Conservation (phyloP, 2,888 invertebrate genomes). For the Hirtodrosophila cameraria region DNA sequence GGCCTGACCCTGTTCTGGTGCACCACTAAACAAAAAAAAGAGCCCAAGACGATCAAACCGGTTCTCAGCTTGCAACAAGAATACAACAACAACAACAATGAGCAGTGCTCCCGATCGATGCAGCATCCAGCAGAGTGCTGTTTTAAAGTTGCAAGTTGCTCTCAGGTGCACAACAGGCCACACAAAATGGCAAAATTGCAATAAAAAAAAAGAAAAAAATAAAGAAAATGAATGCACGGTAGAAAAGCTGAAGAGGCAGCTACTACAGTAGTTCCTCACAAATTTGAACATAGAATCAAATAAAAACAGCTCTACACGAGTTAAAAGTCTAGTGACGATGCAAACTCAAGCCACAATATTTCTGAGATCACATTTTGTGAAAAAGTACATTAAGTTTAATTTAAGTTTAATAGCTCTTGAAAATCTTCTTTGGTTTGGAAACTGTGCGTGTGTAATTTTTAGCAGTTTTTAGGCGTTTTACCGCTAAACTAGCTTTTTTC, state of each 20-base stretch:
- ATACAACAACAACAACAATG: constrained; percentile 18
- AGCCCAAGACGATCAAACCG: constrained; percentile 51
- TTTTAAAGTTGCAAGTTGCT: constrained; percentile 36
- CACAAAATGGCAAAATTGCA: constrained; percentile 50
- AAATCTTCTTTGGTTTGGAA: no score
- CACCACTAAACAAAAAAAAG: constrained; percentile 45
- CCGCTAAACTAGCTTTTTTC: no score
- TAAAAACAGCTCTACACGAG: no score
- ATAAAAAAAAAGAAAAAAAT: constrained; percentile 29
- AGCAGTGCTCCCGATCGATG: constrained; percentile 27
- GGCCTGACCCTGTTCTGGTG: constrained; percentile 76
- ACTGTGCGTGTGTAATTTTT: no score
- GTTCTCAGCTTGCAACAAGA: constrained; percentile 28
- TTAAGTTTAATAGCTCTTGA: no score
- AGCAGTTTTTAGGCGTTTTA: no score
- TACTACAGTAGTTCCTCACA: no score
- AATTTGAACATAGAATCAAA: no score
- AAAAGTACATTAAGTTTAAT: no score
- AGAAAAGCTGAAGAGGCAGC: constrained; percentile 31
- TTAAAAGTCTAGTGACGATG: no score
- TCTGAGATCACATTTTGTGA: no score
- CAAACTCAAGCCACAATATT: no score
- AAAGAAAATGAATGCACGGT: constrained; percentile 7
- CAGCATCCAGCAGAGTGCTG: constrained; percentile 33
- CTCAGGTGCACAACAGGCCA: constrained; percentile 63